phyloP scores from a whole-genome alignment of 2,113 vertebrate genomes.

The Climacteris rufus region DNA sequence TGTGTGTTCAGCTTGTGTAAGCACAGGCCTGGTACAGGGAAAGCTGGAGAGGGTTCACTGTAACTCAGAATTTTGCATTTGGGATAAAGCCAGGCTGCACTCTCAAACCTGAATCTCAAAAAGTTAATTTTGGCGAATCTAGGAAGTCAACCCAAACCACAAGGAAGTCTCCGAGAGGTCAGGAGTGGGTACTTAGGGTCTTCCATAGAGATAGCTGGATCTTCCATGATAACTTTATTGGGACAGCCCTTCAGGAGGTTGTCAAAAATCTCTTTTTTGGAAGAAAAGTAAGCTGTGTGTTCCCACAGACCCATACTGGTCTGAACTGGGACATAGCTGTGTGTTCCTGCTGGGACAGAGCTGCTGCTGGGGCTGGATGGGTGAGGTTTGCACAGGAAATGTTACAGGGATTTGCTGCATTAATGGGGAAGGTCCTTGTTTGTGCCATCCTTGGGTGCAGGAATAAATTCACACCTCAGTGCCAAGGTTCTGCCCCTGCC shows the following conservation, averaged over 20 bases:
- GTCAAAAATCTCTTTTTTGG: background rate
- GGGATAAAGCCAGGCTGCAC: background rate
- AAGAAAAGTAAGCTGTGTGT: background rate
- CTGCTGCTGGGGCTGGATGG: background rate
- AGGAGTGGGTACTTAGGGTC: background rate
- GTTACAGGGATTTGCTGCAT: background rate
- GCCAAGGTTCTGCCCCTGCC: background rate
- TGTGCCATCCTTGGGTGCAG: background rate
- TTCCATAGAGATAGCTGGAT: background rate
- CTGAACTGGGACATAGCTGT: background rate
- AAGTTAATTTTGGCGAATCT: background rate
- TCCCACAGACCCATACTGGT: background rate
- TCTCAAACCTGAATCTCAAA: background rate
- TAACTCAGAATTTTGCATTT: background rate
- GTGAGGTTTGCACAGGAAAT: background rate
- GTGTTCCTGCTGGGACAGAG: background rate
- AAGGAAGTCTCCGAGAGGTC: background rate
- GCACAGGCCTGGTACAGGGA: background rate
- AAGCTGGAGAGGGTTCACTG: background rate
- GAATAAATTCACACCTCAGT: background rate
- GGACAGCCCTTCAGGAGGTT: background rate
- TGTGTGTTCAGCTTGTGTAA: background rate
- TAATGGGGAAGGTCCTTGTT: background rate
- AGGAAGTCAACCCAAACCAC: background rate
- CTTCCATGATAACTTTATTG: rapidly evolving